phyloP scores from a whole-genome alignment of 2,888 invertebrate species.

The Sinelater perroti region DNA sequence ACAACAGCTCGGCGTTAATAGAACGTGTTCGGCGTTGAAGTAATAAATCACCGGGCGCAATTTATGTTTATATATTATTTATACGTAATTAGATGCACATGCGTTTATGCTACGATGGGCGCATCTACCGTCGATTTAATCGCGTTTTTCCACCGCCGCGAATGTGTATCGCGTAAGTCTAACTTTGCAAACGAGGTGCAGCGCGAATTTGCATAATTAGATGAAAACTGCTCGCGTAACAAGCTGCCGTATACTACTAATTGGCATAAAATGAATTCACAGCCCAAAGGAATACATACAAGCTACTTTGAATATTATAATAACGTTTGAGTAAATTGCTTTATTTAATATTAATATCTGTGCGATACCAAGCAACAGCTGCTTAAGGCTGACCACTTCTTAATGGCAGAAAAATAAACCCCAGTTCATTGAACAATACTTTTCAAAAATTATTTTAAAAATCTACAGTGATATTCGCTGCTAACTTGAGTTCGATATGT shows the following conservation, averaged over 20 bases:
- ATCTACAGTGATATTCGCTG: too few relatives aligned
- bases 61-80: constrained; percentile 11
- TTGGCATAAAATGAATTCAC: constrained; percentile 13
- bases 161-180: background rate
- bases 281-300: constrained; percentile 2
- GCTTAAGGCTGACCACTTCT: too few relatives aligned
- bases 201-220: constrained; percentile 9
- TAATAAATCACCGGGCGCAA: constrained; percentile 7
- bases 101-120: background rate
- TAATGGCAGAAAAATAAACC: too few relatives aligned
- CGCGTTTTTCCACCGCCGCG: background rate
- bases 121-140: background rate
- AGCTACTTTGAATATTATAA: background rate
- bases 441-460: too few relatives aligned
- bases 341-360: too few relatives aligned
- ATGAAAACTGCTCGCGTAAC: constrained; percentile 9
- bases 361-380: too few relatives aligned
- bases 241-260: constrained; percentile 6
- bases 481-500: too few relatives aligned
- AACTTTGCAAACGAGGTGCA: constrained; percentile 10
- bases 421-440: too few relatives aligned
- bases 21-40: constrained; percentile 8
- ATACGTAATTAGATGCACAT: constrained; percentile 1
- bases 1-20: constrained; percentile 3
- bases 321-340: background rate